Conservation (phyloP, 2,888 invertebrate species). For the Plebejus melissa region DNA sequence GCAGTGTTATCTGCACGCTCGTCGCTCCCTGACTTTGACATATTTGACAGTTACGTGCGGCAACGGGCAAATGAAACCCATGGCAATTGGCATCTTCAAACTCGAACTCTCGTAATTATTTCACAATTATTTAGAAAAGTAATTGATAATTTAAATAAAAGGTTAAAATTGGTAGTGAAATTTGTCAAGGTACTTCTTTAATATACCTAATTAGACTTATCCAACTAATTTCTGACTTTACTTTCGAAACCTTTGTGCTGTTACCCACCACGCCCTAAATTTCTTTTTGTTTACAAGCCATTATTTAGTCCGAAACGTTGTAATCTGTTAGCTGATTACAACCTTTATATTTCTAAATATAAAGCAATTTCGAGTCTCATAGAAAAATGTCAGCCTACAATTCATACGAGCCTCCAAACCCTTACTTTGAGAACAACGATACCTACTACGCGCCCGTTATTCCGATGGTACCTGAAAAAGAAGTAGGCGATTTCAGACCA, state of each 20-base stretch:
- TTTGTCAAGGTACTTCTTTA: slow-evolving; percentile 12
- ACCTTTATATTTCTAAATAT: not conserved
- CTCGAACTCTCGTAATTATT: not conserved
- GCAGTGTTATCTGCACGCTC: too few relatives aligned
- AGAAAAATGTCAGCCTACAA: slow-evolving; percentile 65
- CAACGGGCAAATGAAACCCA: not conserved
- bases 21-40: not conserved
- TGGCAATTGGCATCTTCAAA: not conserved
- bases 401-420: slow-evolving; percentile 42
- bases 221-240: not conserved
- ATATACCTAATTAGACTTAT: slow-evolving; percentile 19
- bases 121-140: not conserved
- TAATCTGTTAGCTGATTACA: not conserved
- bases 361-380: slow-evolving; percentile 52
- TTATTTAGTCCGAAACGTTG: not conserved
- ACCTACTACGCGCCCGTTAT: slow-evolving; percentile 58
- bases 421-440: slow-evolving; percentile 68
- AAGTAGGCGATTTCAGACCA: slow-evolving; percentile 86
- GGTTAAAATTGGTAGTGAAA: slow-evolving; percentile 14
- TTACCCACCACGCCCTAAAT: slow-evolving; percentile 35
- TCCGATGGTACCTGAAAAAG: slow-evolving; percentile 54
- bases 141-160: not conserved
- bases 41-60: slow-evolving; percentile 1
- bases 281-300: not conserved
- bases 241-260: not conserved